phyloP scores from a whole-genome alignment of 2,113 vertebrate genomes.

The Platysternon megacephalum region DNA sequence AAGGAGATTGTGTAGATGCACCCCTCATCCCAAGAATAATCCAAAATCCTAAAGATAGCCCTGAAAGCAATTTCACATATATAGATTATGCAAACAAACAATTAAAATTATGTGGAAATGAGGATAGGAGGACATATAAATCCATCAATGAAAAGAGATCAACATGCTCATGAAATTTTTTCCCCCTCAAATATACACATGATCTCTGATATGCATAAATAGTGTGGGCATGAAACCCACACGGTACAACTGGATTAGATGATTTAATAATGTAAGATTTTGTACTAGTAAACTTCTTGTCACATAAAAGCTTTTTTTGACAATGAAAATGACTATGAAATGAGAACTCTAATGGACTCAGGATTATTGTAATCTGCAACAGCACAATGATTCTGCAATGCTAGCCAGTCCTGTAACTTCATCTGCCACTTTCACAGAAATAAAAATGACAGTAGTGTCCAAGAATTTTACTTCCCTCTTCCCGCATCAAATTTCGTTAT shows the following conservation, averaged over 20 bases:
- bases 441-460: not conserved
- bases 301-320: constrained; percentile 37
- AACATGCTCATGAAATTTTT: not conserved
- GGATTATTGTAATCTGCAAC: constrained; percentile 35
- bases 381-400: constrained; percentile 16
- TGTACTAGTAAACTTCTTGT: constrained; percentile 10
- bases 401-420: not conserved
- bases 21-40: not conserved
- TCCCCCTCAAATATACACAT: not conserved
- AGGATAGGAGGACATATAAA: not conserved
- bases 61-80: not conserved
- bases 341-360: constrained; percentile 1
- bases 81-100: not conserved
- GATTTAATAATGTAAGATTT: constrained; percentile 4
- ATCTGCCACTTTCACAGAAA: not conserved
- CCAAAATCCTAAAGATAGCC: not conserved
- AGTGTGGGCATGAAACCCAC: not conserved
- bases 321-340: constrained; percentile 1
- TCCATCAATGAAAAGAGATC: constrained; percentile 20
- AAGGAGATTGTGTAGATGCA: not conserved
- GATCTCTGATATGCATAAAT: constrained; percentile 7
- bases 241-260: constrained; percentile 41
- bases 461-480: constrained; percentile 17
- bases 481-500: not conserved
- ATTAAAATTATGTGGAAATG: not conserved